Percentiles rank a stretch among this genome's conserved stretches.
phyloP scores from a whole-genome alignment of 1,140 invertebrate species.

The Phortica variegata region DNA sequence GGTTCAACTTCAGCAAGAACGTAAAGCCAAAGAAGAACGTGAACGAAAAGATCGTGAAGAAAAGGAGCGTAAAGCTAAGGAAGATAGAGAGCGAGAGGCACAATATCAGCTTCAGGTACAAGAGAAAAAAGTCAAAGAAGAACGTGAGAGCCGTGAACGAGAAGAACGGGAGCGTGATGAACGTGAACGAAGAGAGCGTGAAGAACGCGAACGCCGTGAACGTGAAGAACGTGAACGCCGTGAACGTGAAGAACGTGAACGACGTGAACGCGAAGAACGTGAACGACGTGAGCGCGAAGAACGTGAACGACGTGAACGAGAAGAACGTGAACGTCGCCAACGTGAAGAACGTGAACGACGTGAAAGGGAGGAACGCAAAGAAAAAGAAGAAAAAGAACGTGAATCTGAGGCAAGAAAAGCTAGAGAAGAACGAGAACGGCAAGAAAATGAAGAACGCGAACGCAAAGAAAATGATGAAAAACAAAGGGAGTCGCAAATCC shows the following conservation, averaged over 20 bases:
- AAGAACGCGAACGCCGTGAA: conserved; percentile 47
- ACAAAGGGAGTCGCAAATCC: conserved; percentile 26
- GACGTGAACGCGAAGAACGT: conserved; percentile 46
- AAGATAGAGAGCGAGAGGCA: conserved; percentile 29
- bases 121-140: conserved; percentile 59
- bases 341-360: conserved; percentile 46
- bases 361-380: conserved; percentile 10
- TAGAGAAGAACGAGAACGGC: conserved; percentile 57
- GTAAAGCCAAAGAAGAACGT: conserved; percentile 57
- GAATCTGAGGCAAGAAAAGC: conserved; percentile 13
- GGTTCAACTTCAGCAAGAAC: conserved; percentile 59
- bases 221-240: conserved; percentile 47
- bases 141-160: conserved; percentile 52
- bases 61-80: conserved; percentile 37
- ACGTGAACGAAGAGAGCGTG: conserved; percentile 46
- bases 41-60: conserved; percentile 52
- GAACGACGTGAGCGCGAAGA: conserved; percentile 43
- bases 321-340: conserved; percentile 56
- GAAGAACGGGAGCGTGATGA: conserved; percentile 57
- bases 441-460: conserved; percentile 56
- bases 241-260: conserved; percentile 52
- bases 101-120: conserved; percentile 55
- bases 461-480: conserved; percentile 49
- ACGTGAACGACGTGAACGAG: conserved; percentile 58
- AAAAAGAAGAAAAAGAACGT: conserved; percentile 28